These are phyloP conservation scores for Luperina nickerlii DNA, from an alignment of 2,888 invertebrate species.

Conservation along the genomic window DNA sequence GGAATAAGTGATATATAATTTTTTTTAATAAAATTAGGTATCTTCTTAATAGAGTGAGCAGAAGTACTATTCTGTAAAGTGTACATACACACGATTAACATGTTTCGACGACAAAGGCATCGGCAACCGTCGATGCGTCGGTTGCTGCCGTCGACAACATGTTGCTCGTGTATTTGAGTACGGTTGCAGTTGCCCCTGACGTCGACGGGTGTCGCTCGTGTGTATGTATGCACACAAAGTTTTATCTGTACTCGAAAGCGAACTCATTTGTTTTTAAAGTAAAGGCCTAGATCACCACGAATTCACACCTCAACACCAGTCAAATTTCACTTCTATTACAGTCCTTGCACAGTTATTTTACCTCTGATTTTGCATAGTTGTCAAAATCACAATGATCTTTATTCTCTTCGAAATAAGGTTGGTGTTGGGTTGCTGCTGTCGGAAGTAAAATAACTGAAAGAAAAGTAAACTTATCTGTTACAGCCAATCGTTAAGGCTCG, in stretches of 20 bases:
- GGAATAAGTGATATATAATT: slow-evolving; percentile 4
- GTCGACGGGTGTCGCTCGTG: too few relatives aligned
- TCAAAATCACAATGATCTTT: background rate
- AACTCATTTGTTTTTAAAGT: background rate
- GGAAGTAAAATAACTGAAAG: background rate
- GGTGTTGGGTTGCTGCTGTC: background rate
- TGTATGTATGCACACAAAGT: too few relatives aligned
- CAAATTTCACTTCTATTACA: background rate
- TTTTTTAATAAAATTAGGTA: too few relatives aligned
- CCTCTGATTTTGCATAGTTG: background rate
- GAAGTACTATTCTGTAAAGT: too few relatives aligned
- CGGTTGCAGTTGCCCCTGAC: too few relatives aligned
- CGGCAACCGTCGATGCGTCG: too few relatives aligned
- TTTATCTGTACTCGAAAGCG: too few relatives aligned
- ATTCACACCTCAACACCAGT: background rate
- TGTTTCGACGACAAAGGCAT: too few relatives aligned
- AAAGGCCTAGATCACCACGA: background rate
- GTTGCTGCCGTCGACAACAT: too few relatives aligned
- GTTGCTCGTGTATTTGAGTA: too few relatives aligned
- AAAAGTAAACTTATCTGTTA: background rate
- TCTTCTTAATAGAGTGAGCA: background rate
- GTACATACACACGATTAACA: too few relatives aligned
- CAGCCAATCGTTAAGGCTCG: background rate
- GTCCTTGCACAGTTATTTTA: background rate
- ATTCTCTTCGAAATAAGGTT: background rate